Base-by-base conservation (phyloP, 2,797 vertebrate genomes). In the Malacoctenus gilli region DNA sequence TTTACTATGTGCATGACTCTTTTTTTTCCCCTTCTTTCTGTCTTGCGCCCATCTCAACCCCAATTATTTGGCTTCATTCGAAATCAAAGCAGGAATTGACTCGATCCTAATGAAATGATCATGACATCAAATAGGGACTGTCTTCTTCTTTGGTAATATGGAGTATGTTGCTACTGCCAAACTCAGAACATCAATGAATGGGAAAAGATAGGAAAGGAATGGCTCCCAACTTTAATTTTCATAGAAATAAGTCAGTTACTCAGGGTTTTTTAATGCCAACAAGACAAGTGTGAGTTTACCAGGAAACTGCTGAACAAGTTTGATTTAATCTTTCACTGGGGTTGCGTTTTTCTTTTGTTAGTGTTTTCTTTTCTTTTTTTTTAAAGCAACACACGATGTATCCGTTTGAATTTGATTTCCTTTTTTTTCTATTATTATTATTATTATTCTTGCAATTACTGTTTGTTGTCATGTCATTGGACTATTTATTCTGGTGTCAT, bases 1-100 rank as follows among this genome's bases (percentile, higher is more conserved):
- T 93, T 88, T 93, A 92, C 78, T 80, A 80, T 82, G 80, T 94
- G 95, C 95, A 95, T 95, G 94, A 85, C 89, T 90, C 80, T 14
- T 74, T 73, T 16, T 89, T 82, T 82, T 44, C n/a, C n/a, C n/a
- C n/a, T n/a, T 28, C 25, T 28, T 61, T 75, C 58, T 51, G 68
- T 85, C 75, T 77, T 79, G 80, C 70, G 31, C 65, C 64, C 68
- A 59, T 77, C 47, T 73, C 66, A 36, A 23, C 32, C 50, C 54
- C 18, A 59, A 53, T 72, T 60, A 43, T 85, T 86, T 77, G 77
- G 73, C 80, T 69, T 82, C 50, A 67, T 77, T 85, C 34, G 15
- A 72, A 60, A 56, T 75, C 46, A 39, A 64, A 83, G 54, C 34
- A 25, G 46, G 59, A 83, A 46, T 54, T 58, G 54, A 77, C 76